Conservation (phyloP, 2,113 vertebrate genomes). For the Amphiprion percula region DNA sequence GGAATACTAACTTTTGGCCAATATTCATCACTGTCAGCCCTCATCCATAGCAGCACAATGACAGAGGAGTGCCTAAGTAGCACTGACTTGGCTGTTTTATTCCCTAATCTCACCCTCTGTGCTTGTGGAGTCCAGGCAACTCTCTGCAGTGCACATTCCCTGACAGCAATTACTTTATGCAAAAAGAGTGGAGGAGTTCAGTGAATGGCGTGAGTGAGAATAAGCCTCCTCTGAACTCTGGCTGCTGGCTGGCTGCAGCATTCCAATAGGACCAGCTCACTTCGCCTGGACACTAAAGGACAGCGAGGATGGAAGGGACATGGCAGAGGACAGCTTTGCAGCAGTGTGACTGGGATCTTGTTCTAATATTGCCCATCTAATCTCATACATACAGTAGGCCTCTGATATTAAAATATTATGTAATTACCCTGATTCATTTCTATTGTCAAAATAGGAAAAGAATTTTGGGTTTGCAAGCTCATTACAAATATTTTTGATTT, state of each 20-base stretch:
- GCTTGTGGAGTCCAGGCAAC: slow-evolving; percentile 65
- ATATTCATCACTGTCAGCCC: slow-evolving; percentile 86
- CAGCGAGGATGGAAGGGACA: slow-evolving; percentile 40
- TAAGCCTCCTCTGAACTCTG: slow-evolving; percentile 64
- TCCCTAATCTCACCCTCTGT: slow-evolving; percentile 77
- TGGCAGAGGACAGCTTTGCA: slow-evolving; percentile 30
- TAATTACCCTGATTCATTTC: background rate
- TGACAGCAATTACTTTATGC: slow-evolving; percentile 81
- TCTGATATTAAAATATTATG: slow-evolving; percentile 2
- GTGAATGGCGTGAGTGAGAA: slow-evolving; percentile 76
- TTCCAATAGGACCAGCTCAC: slow-evolving; percentile 44
- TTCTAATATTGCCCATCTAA: slow-evolving; percentile 7
- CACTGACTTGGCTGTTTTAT: slow-evolving; percentile 80
- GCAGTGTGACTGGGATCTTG: slow-evolving; percentile 19
- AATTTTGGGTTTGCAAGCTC: background rate
- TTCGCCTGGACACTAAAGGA: slow-evolving; percentile 53
- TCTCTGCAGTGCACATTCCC: slow-evolving; percentile 70
- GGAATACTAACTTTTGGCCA: slow-evolving; percentile 85
- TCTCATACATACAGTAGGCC: background rate
- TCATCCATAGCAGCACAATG: slow-evolving; percentile 72
- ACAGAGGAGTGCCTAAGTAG: slow-evolving; percentile 78
- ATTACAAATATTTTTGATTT: background rate
- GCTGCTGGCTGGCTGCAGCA: slow-evolving; percentile 55
- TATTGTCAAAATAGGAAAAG: background rate
- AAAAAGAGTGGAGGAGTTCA: slow-evolving; percentile 79